Evolutionary conservation across 2,888 invertebrate genomes (phyloP), one percentile per base, ranked within the genome.

Genomic region (Agriotes lineatus): DNA sequence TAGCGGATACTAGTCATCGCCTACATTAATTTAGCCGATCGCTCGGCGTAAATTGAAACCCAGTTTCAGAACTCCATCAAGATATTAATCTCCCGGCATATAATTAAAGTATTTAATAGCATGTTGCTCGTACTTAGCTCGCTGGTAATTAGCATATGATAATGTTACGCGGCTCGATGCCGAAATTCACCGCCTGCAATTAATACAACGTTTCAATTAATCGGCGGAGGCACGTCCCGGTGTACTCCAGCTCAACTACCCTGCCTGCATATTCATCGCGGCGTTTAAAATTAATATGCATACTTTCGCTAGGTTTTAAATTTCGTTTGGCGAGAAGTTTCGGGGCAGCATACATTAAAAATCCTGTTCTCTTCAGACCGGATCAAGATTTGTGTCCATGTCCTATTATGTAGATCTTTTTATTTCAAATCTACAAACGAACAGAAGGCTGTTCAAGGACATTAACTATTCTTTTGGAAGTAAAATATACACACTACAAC

Each of bases 61-160:
- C 74, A 70, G 73, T 73, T 72, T 74, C 72, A 68, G 74, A 77
- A 76, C 77, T 76, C 75, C 76, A 76, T 77, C 77, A 74, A 78
- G 78, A 78, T 77, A 76, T 76, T 78, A 78, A 78, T 78, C 78
- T 78, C 74, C 72, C 69, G 70, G 73, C 73, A 74, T 77, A 76
- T 78, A 78, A 78, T 78, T 78, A 78, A 78, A 77, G 75, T 77
- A 74, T 73, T 74, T 78, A 78, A 78, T 78, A 76, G 77, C 77
- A 76, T 77, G 77, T 75, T 76, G 72, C 75, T 75, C 70, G 74
- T 77, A 77, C 72, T 77, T 77, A 77, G 75, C 73, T 75, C 72
- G 65, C 69, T 72, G 72, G 76, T 75, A 76, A 77, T 78, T 78
- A 77, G 77, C 77, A 77, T 77, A 77, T 72, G 76, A 75, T 75